Evolutionary conservation across 1,140 invertebrate species (phyloP).

Genomic region (Anastrepha ludens): DNA sequence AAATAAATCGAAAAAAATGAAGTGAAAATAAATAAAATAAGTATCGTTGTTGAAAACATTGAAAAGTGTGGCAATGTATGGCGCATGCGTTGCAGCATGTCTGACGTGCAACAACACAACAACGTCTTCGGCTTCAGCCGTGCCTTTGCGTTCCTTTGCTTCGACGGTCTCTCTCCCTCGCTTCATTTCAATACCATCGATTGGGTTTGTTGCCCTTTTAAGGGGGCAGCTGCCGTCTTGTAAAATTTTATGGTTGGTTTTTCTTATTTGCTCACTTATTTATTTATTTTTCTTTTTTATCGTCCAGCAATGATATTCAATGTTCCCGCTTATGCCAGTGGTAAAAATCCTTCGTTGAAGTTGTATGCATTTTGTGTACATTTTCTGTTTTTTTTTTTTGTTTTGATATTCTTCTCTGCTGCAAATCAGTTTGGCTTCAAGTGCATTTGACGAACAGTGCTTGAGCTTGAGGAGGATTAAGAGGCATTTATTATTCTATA

Average conservation of each 20-base stretch:
- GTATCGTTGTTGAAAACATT: not conserved
- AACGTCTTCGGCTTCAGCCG: not conserved
- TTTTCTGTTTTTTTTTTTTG: not conserved
- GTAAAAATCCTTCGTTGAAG: not conserved
- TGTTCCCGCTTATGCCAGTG: slow-evolving; percentile 33
- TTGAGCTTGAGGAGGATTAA: slow-evolving; percentile 16
- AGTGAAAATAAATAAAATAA: not conserved
- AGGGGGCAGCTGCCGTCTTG: slow-evolving; percentile 45
- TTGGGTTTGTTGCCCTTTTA: slow-evolving; percentile 50
- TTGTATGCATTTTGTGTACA: not conserved
- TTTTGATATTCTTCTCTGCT: not conserved
- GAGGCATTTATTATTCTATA: not conserved
- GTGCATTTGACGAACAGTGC: not conserved
- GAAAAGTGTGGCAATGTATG: slow-evolving; percentile 32
- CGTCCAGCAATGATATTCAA: not conserved
- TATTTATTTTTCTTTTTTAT: not conserved
- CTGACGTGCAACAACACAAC: not conserved
- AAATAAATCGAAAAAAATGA: not conserved
- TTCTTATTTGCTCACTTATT: not conserved
- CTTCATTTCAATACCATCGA: not conserved
- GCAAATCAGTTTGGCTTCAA: not conserved
- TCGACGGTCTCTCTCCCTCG: not conserved
- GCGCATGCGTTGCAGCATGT: slow-evolving; percentile 46
- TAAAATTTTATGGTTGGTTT: slow-evolving; percentile 41
- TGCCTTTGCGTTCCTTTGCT: not conserved